Percentiles rank a stretch among this genome's conserved stretches.
These are phyloP conservation scores for Leptinotarsa texana DNA, from an alignment of 1,140 invertebrate species.

Conservation along the genomic window DNA sequence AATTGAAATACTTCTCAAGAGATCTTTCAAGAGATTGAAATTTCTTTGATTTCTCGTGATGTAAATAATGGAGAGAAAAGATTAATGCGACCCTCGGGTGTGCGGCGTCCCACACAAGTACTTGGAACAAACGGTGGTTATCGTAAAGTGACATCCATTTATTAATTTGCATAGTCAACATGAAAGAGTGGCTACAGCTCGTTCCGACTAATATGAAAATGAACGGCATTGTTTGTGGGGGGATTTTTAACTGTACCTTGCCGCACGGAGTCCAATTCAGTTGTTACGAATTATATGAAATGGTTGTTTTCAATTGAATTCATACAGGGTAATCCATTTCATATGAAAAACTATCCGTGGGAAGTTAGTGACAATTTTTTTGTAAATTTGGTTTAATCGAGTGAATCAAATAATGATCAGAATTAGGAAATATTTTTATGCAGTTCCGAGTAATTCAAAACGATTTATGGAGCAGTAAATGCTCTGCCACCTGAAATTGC, in stretches of 20 bases:
- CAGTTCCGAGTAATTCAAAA: no score
- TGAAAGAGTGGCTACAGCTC: background rate
- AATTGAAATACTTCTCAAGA: no score
- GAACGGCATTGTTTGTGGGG: background rate
- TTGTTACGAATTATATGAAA: background rate
- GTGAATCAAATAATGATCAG: no score
- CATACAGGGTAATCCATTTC: no score
- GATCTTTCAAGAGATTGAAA: background rate
- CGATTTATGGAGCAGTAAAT: no score
- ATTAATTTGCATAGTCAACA: slow-evolving; percentile 29
- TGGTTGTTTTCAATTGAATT: background rate
- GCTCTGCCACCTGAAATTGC: no score
- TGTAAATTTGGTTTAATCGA: no score
- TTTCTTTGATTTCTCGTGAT: slow-evolving; percentile 6
- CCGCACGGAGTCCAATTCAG: background rate
- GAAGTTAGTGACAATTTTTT: no score
- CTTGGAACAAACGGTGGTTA: slow-evolving; percentile 29
- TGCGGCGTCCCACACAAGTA: background rate
- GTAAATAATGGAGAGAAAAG: background rate
- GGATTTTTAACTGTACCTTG: background rate
- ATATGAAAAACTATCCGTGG: no score
- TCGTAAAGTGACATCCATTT: slow-evolving; percentile 30
- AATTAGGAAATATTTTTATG: no score
- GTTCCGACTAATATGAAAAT: background rate
- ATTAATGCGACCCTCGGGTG: slow-evolving; percentile 9